Percentiles rank a stretch among this genome's conserved stretches.
Conservation (phyloP, 2,888 invertebrate genomes). For the Acronicta aceris region DNA sequence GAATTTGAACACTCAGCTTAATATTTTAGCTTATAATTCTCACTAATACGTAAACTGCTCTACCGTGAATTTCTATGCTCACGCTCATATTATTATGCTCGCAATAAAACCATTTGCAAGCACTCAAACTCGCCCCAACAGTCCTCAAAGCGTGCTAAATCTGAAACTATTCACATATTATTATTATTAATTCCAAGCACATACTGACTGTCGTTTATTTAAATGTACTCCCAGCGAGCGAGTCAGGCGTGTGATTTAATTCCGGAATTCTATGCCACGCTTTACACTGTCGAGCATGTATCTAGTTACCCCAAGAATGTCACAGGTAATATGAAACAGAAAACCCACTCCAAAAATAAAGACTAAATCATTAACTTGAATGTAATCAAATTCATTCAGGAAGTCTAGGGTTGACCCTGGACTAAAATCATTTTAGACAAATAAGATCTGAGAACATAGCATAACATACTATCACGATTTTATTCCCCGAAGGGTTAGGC, state of each 20-base stretch:
- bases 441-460: too few species aligned
- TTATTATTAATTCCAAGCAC: constrained; percentile 62
- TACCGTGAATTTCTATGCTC: neutral
- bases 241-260: constrained; percentile 67
- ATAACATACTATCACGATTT: too few species aligned
- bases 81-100: neutral
- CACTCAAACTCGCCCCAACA: constrained; percentile 33
- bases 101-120: constrained; percentile 31
- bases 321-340: neutral
- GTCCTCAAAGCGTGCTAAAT: constrained; percentile 44
- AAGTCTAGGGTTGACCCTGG: too few species aligned
- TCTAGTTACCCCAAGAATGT: constrained; percentile 10
- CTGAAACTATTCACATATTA: constrained; percentile 57
- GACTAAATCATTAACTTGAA: too few species aligned
- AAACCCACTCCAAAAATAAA: neutral
- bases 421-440: too few species aligned
- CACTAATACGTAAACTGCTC: too few species aligned
- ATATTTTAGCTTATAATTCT: too few species aligned
- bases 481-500: too few species aligned
- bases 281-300: constrained; percentile 16
- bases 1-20: too few species aligned
- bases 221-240: constrained; percentile 62
- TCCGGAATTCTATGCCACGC: constrained; percentile 56
- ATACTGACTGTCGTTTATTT: constrained; percentile 64
- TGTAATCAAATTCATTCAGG: too few species aligned